Percentiles rank a stretch among this genome's conserved stretches.
phyloP scores from a whole-genome alignment of 2,113 vertebrate genomes.

The Scatophagus argus region DNA sequence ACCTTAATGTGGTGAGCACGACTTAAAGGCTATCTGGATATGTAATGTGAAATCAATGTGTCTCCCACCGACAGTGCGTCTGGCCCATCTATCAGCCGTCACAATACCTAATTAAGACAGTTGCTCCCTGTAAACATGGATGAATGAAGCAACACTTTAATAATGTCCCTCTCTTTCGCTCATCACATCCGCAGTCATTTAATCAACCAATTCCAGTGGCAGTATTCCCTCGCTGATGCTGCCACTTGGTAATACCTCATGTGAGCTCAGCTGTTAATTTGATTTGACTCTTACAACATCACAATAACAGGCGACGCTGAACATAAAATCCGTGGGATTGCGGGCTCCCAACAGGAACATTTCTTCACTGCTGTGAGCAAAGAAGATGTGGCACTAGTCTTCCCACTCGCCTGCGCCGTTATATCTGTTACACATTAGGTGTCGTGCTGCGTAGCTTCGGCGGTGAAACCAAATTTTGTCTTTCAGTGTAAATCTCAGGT shows the following conservation, averaged over 20 bases:
- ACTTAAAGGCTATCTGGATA: conserved; percentile 59
- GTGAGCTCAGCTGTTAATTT: conserved; percentile 65
- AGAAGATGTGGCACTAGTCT: conserved; percentile 5
- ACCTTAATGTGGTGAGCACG: conserved; percentile 45
- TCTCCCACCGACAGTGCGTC: conserved; percentile 56
- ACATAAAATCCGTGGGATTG: conserved; percentile 19
- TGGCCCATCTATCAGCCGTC: conserved; percentile 66
- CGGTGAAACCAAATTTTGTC: conserved; percentile 59
- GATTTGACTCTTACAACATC: conserved; percentile 58
- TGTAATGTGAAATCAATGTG: conserved; percentile 78
- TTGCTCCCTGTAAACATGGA: conserved; percentile 58
- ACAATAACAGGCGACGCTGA: conserved; percentile 38
- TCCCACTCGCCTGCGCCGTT: conserved; percentile 33
- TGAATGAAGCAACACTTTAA: conserved; percentile 53
- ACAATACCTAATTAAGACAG: conserved; percentile 76
- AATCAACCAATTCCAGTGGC: conserved; percentile 62
- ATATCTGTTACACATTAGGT: conserved; percentile 43
- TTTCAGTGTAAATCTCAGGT: conserved; percentile 76
- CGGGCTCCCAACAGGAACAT: conserved; percentile 42
- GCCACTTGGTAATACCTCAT: conserved; percentile 59
- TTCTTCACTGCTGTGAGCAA: conserved; percentile 41
- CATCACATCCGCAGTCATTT: conserved; percentile 59
- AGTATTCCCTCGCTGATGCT: conserved; percentile 47
- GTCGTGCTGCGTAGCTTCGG: conserved; percentile 53
- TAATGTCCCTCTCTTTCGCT: conserved; percentile 49